Evolutionary conservation across 2,888 invertebrate species (phyloP).

Genomic region (Dioctria linearis): DNA sequence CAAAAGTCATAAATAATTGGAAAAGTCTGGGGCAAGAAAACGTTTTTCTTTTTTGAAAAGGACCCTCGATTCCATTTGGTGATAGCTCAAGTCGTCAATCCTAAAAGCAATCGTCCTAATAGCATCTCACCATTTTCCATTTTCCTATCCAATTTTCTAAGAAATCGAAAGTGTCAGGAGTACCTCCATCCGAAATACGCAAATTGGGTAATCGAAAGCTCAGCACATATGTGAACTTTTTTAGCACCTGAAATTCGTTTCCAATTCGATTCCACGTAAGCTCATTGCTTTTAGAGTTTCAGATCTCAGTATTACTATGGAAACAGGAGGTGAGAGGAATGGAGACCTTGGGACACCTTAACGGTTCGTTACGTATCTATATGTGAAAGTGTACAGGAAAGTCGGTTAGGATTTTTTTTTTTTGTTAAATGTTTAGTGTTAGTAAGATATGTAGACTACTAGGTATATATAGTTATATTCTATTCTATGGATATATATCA

Average conservation of each 20-base stretch:
- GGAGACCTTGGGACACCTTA: slow-evolving; percentile 20
- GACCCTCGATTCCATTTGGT: slow-evolving; percentile 51
- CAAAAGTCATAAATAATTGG: slow-evolving; percentile 52
- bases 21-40: slow-evolving; percentile 49
- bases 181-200: slow-evolving; percentile 51
- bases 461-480: neutral
- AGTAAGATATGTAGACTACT: neutral
- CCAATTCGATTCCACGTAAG: slow-evolving; percentile 51
- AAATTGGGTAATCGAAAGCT: slow-evolving; percentile 53
- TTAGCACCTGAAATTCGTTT: slow-evolving; percentile 52
- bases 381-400: slow-evolving; percentile 14
- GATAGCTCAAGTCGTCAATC: slow-evolving; percentile 53
- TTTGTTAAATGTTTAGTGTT: slow-evolving; percentile 5
- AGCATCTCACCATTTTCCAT: slow-evolving; percentile 52
- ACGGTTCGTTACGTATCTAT: neutral
- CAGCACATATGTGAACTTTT: slow-evolving; percentile 53
- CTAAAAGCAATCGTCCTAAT: slow-evolving; percentile 53
- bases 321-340: neutral
- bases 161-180: slow-evolving; percentile 52
- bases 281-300: slow-evolving; percentile 24
- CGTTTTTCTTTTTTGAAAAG: slow-evolving; percentile 42
- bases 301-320: slow-evolving; percentile 31
- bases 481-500: too few species aligned
- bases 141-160: slow-evolving; percentile 52
- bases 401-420: slow-evolving; percentile 4